Conservation (phyloP, 2,797 vertebrate genomes). For the Vultur gryphus region DNA sequence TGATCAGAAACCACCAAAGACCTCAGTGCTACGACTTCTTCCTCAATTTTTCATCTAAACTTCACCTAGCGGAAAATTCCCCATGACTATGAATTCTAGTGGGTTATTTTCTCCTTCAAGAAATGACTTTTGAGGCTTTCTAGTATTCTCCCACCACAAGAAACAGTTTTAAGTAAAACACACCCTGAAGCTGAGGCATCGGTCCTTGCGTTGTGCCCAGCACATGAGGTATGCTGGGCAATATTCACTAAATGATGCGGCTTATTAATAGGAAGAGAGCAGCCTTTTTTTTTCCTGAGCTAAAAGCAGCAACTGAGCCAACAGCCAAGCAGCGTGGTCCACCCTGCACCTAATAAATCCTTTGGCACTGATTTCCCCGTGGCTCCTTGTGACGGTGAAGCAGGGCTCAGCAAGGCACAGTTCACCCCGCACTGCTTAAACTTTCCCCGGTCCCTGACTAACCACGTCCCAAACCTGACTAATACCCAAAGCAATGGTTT, state of each 20-base stretch:
- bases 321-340: neutral
- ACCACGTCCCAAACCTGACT: accelerated
- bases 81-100: neutral
- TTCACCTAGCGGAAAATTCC: neutral
- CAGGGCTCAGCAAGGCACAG: neutral
- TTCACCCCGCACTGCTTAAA: neutral
- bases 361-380: accelerated
- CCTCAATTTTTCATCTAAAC: neutral
- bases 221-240: accelerated
- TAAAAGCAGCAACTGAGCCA: neutral
- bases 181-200: neutral
- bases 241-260: accelerated
- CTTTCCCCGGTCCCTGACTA: neutral
- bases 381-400: neutral
- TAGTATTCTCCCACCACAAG: accelerated
- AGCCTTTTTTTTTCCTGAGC: neutral
- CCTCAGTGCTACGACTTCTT: neutral
- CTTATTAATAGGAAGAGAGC: neutral
- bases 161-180: neutral
- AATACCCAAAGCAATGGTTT: neutral
- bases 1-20: neutral
- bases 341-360: neutral
- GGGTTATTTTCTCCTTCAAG: neutral
- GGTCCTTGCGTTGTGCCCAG: neutral
- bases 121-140: neutral